These are phyloP conservation scores for Montipora capitata DNA, from an alignment of 92 coral and sea anemone species.

Conservation along the genomic window DNA sequence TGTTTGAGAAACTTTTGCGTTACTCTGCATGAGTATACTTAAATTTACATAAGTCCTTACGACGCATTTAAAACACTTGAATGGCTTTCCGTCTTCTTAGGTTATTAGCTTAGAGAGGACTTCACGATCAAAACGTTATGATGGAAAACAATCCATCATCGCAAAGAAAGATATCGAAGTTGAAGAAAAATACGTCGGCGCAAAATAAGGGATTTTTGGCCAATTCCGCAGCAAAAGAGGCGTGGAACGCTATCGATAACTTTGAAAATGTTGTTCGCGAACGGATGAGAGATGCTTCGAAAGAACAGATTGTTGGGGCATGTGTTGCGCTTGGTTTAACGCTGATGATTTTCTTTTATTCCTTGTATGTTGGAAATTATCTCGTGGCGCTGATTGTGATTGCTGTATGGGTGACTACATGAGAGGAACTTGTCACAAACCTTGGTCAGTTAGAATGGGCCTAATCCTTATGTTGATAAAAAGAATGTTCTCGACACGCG, in stretches of 20 bases:
- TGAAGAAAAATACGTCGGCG: slow-evolving; percentile 3
- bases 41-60: slow-evolving; percentile 42
- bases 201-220: slow-evolving; percentile 26
- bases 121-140: too few relatives aligned
- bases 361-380: slow-evolving; percentile 90
- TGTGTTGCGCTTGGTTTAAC: slow-evolving; percentile 84
- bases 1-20: slow-evolving; percentile 14
- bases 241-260: slow-evolving; percentile 85
- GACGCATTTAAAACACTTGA: background rate
- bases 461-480: too few relatives aligned
- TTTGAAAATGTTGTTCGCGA: slow-evolving; percentile 91
- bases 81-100: background rate
- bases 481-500: too few relatives aligned
- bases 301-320: slow-evolving; percentile 79
- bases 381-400: slow-evolving; percentile 90
- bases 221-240: slow-evolving; percentile 68
- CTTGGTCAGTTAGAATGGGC: too few relatives aligned
- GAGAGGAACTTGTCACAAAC: background rate
- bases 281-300: slow-evolving; percentile 64
- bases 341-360: slow-evolving; percentile 80
- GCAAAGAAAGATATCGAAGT: background rate
- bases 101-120: background rate
- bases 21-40: background rate
- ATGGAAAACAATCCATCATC: slow-evolving; percentile 15
- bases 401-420: slow-evolving; percentile 92